A percentile compares a stretch with the other conserved stretches of the same genome.
Evolutionary conservation across 2,113 vertebrate species (phyloP).

Genomic region (Syrrhaptes paradoxus): DNA sequence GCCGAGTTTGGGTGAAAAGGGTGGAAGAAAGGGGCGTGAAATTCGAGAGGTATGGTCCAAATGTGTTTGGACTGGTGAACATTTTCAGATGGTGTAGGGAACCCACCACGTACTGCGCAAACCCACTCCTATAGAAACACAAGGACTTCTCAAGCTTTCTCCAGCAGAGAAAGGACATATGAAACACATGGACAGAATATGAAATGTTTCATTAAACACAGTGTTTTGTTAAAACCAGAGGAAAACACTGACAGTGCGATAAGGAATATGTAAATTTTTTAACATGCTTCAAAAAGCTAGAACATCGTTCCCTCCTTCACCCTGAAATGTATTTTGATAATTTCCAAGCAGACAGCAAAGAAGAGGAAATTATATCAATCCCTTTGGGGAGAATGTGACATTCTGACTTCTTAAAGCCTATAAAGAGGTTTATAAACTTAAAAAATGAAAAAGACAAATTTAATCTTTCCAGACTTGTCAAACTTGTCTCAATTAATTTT

Average conservation of each 20-base stretch:
- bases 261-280: neutral
- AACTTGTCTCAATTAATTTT: conserved; percentile 64
- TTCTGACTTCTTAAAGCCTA: conserved; percentile 58
- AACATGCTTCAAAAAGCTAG: neutral
- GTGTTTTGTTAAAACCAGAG: neutral
- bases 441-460: neutral
- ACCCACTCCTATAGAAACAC: fast-evolving
- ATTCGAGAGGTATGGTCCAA: neutral
- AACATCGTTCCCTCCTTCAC: conserved; percentile 14
- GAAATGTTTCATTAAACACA: neutral
- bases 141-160: neutral
- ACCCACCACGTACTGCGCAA: neutral
- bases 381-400: conserved; percentile 29
- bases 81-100: neutral
- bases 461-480: conserved; percentile 59
- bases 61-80: neutral
- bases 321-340: conserved; percentile 42
- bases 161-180: neutral
- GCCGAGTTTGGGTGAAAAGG: neutral
- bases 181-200: neutral
- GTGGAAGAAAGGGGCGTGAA: neutral
- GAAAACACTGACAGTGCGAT: neutral
- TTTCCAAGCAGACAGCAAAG: neutral
- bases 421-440: conserved; percentile 41
- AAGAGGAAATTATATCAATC: conserved; percentile 33